These are phyloP conservation scores for Ptyas mucosa DNA, from an alignment of 2,113 vertebrate genomes.

Conservation along the genomic window DNA sequence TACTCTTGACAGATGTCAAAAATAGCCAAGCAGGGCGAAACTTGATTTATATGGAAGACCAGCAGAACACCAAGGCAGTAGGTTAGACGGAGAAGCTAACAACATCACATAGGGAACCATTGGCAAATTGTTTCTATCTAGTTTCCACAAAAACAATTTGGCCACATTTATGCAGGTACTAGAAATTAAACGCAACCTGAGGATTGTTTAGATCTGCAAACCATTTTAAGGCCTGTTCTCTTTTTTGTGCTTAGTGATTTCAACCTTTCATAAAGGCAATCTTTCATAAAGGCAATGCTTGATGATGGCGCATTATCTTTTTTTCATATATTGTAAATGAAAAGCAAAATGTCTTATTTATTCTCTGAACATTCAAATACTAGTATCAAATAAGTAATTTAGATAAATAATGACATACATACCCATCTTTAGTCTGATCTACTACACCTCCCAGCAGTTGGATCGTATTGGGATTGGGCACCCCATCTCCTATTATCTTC, in stretches of 20 bases:
- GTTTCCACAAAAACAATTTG: not conserved
- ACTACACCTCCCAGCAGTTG: conserved; percentile 81
- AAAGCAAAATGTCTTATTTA: not conserved
- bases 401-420: conserved; percentile 41
- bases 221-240: not conserved
- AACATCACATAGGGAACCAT: not conserved
- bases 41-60: not conserved
- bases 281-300: not conserved
- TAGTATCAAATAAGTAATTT: conserved; percentile 1
- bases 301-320: not conserved
- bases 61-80: not conserved
- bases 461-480: conserved; percentile 73
- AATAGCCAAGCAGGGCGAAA: not conserved
- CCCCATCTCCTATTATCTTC: conserved; percentile 75
- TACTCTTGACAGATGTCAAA: not conserved
- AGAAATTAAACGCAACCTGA: not conserved
- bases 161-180: not conserved
- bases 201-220: not conserved
- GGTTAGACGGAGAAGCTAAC: not conserved
- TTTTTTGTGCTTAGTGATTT: not conserved
- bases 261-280: not conserved
- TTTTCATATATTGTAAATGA: not conserved
- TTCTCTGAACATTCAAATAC: not conserved
- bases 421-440: conserved; percentile 89
- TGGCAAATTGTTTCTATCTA: not conserved